Percentiles rank a stretch among this genome's conserved stretches.
Evolutionary conservation across 2,888 invertebrate genomes (phyloP).

Genomic region (Heteromurus nitidus): DNA sequence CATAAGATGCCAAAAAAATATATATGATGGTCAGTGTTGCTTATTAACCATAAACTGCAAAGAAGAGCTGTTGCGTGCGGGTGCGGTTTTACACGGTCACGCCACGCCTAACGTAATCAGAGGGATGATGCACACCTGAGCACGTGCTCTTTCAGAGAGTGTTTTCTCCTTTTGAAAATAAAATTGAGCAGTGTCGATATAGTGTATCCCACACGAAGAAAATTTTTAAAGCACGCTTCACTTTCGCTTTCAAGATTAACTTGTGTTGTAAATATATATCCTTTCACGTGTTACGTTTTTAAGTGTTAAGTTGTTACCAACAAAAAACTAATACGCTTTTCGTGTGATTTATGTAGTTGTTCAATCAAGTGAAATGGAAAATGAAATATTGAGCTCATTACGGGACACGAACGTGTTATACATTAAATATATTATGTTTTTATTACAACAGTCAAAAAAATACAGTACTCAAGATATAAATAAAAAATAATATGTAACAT

Average conservation of each 20-base stretch:
- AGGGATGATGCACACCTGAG: neutral
- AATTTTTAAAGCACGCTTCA: neutral
- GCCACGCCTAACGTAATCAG: neutral
- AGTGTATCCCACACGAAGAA: neutral
- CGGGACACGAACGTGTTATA: neutral
- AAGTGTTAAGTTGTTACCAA: too few species aligned
- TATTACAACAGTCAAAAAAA: neutral
- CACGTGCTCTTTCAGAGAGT: neutral
- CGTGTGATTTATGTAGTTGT: too few species aligned
- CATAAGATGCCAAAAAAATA: too few species aligned
- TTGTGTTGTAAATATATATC: neutral
- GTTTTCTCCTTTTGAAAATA: too few species aligned
- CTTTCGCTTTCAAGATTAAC: neutral
- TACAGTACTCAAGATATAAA: neutral
- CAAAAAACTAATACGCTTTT: too few species aligned
- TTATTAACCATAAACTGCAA: neutral
- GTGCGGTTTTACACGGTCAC: neutral
- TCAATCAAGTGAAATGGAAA: neutral
- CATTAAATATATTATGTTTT: neutral
- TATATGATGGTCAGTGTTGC: neutral
- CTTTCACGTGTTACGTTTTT: too few species aligned
- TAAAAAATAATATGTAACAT: too few species aligned
- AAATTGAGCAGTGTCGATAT: too few species aligned
- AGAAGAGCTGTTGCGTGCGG: neutral
- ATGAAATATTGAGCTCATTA: neutral